Conservation (phyloP, 2,888 invertebrate species). For the Altica lythri region DNA sequence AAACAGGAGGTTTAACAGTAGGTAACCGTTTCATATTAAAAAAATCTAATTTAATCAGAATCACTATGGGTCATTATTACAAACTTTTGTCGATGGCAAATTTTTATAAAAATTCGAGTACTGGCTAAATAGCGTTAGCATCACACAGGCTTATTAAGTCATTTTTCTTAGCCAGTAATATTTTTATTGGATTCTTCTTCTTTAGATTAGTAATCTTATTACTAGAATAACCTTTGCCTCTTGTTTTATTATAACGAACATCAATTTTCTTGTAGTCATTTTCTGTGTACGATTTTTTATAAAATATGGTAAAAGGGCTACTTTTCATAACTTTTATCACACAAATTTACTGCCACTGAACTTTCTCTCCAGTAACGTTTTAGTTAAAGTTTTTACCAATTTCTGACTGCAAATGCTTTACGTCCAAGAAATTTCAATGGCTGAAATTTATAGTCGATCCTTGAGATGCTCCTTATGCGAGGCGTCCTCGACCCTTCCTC, state of each 20-base stretch:
- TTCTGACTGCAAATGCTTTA: not conserved
- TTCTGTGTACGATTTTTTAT: not conserved
- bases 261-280: not conserved
- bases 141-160: not conserved
- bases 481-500: no score
- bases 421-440: not conserved
- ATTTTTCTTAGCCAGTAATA: not conserved
- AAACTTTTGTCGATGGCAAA: not conserved
- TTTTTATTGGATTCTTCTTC: not conserved
- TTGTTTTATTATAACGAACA: not conserved
- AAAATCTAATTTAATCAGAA: not conserved
- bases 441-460: no score
- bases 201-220: not conserved
- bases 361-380: not conserved
- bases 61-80: not conserved
- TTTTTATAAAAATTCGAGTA: not conserved
- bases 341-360: not conserved
- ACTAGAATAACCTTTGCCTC: not conserved
- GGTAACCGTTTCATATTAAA: no score
- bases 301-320: not conserved
- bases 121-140: not conserved
- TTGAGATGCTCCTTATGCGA: no score
- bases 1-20: not conserved
- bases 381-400: no score
- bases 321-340: not conserved